phyloP scores from a whole-genome alignment of 2,888 invertebrate genomes.

The Cinara cedri region DNA sequence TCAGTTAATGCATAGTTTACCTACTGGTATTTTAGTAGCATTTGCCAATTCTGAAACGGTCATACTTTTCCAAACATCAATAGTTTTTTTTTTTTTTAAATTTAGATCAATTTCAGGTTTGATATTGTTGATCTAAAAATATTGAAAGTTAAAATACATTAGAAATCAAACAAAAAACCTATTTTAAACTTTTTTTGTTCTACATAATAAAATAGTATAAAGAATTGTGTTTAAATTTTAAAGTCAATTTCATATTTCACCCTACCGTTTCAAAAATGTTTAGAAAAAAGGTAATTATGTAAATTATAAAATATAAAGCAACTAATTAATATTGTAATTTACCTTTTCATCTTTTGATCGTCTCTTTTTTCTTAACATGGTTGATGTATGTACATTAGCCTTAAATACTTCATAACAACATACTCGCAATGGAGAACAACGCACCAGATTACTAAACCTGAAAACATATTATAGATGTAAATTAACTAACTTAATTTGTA shows the following conservation, averaged over 20 bases:
- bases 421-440: slow-evolving; percentile 14
- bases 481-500: background rate
- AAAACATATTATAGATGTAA: slow-evolving; percentile 1
- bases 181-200: too few species aligned
- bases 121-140: background rate
- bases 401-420: slow-evolving; percentile 33
- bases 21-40: slow-evolving; percentile 70
- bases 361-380: slow-evolving; percentile 44
- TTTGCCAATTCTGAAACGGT: slow-evolving; percentile 77
- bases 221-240: too few species aligned
- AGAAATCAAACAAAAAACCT: too few species aligned
- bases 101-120: slow-evolving; percentile 15
- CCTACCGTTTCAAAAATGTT: too few species aligned
- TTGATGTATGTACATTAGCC: slow-evolving; percentile 38
- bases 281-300: too few species aligned
- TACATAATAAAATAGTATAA: too few species aligned
- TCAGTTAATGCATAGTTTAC: slow-evolving; percentile 63
- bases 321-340: background rate
- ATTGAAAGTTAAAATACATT: too few species aligned
- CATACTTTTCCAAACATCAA: slow-evolving; percentile 82
- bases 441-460: slow-evolving; percentile 11
- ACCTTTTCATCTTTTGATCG: slow-evolving; percentile 55
- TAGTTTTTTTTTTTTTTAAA: slow-evolving; percentile 63
- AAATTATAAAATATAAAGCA: too few species aligned
- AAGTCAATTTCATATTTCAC: too few species aligned